Evolutionary conservation across 2,888 invertebrate genomes (phyloP).

Genomic region (Melolontha melolontha): DNA sequence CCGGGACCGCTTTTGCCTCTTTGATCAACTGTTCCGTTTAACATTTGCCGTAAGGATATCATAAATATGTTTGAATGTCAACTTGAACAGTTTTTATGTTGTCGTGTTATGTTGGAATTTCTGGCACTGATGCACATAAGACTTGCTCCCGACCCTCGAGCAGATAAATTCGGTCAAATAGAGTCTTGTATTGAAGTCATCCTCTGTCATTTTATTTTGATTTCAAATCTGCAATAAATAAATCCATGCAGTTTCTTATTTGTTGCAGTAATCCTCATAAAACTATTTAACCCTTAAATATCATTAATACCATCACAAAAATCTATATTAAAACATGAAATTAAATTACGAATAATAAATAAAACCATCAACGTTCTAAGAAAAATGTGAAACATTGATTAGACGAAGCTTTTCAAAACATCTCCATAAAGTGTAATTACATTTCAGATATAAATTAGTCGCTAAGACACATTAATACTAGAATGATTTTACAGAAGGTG

Average conservation of each 20-base stretch:
- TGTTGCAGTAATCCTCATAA: too few relatives aligned
- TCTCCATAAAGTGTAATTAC: too few relatives aligned
- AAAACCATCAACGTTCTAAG: too few relatives aligned
- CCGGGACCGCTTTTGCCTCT: slow-evolving; percentile 52
- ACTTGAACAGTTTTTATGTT: slow-evolving; percentile 56
- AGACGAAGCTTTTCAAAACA: too few relatives aligned
- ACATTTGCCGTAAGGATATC: slow-evolving; percentile 60
- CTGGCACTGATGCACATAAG: slow-evolving; percentile 27
- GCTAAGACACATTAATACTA: too few relatives aligned
- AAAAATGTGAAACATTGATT: too few relatives aligned
- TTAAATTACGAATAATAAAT: too few relatives aligned
- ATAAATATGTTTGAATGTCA: slow-evolving; percentile 62
- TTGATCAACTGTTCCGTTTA: slow-evolving; percentile 59
- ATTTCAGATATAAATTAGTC: too few relatives aligned
- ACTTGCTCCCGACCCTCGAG: slow-evolving; percentile 22
- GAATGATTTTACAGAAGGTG: too few relatives aligned
- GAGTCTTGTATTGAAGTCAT: slow-evolving; percentile 7
- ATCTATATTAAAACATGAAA: too few relatives aligned
- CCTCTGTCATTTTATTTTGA: slow-evolving; percentile 11
- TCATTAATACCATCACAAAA: too few relatives aligned
- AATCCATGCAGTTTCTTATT: neutral
- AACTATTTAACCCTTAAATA: too few relatives aligned
- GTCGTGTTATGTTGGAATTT: slow-evolving; percentile 53
- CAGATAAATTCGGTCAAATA: slow-evolving; percentile 12
- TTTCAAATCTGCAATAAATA: neutral